A percentile compares a stretch with the other conserved stretches of the same genome.
Evolutionary conservation across 2,888 invertebrate genomes (phyloP).

Genomic region (Orchesellides sinensis): DNA sequence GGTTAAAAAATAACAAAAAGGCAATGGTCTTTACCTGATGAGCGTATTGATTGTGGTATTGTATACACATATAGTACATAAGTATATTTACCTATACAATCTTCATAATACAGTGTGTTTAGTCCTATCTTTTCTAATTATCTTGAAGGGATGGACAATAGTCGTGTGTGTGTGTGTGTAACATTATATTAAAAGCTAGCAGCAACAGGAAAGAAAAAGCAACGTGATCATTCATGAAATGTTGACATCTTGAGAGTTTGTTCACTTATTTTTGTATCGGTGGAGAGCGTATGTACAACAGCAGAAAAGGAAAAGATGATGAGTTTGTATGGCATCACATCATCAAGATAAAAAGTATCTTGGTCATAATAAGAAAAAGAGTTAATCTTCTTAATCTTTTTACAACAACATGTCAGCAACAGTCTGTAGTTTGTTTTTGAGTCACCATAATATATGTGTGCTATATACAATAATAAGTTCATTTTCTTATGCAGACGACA

Average conservation of each 20-base stretch:
- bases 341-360: neutral
- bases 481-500: too few relatives aligned
- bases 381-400: neutral
- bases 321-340: neutral
- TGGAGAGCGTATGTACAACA: neutral
- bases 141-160: too few relatives aligned
- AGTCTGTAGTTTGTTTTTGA: too few relatives aligned
- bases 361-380: neutral
- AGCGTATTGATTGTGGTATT: slow-evolving; percentile 16
- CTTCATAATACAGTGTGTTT: too few relatives aligned
- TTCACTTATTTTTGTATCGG: neutral
- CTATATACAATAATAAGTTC: too few relatives aligned
- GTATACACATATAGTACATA: neutral
- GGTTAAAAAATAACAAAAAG: slow-evolving; percentile 27
- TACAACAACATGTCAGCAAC: too few relatives aligned
- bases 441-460: too few relatives aligned
- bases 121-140: too few relatives aligned
- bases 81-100: neutral
- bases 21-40: too few relatives aligned
- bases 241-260: slow-evolving; percentile 43
- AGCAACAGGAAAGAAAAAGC: slow-evolving; percentile 29
- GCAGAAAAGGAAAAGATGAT: neutral
- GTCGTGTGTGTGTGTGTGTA: too few relatives aligned
- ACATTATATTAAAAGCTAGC: too few relatives aligned
- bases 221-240: slow-evolving; percentile 43